Evolutionary conservation across 2,888 invertebrate species (phyloP), one percentile per base, ranked within the genome.

Genomic region (Tipula lateralis): DNA sequence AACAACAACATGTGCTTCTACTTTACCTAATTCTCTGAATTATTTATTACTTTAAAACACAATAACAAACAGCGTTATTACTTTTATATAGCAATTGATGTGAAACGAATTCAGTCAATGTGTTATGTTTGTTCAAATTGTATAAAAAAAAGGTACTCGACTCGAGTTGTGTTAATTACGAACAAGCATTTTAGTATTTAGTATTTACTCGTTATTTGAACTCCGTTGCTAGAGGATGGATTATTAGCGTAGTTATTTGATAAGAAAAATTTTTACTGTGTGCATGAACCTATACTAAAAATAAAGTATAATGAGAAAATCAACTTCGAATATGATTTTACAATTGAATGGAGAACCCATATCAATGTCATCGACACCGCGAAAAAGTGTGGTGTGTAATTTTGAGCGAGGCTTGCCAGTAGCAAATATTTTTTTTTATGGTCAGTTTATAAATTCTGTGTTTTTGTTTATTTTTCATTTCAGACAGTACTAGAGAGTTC

Each of bases 401-500:
- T 82, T 80, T 9, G 29, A 29, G 13, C 29, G 81, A 2, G 29
- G 30, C 82, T n/a, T n/a, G n/a, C n/a, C n/a, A n/a, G 12, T 6
- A 32, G 32, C 3, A 32, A 7, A 50, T 16, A 50, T 66, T 80
- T 80, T 3, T 80, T 12, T 80, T n/a, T n/a, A n/a, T 50, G 16
- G 16, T 6, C 3, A 30, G 3, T 82, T 30, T n/a, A 30, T 82
- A 82, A 84, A 7, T 36, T 83, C 32, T 16, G 29, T 30, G 12
- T 36, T 81, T 80, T 32, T 86, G 13, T 66, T 4, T 39, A 84
- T 90, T 66, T n/a, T 13, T 30, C 24, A 84, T 90, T 91, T 32
- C 89, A 94, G 94, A 94, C 94, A 88, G 94, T 94, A 85, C 91
- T 94, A 88, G 94, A 94, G 90, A 92, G 92, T 89, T 93, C 93